These are phyloP conservation scores for Blastomussa wellsi DNA, from an alignment of 92 coral and sea anemone species.

Conservation along the genomic window DNA sequence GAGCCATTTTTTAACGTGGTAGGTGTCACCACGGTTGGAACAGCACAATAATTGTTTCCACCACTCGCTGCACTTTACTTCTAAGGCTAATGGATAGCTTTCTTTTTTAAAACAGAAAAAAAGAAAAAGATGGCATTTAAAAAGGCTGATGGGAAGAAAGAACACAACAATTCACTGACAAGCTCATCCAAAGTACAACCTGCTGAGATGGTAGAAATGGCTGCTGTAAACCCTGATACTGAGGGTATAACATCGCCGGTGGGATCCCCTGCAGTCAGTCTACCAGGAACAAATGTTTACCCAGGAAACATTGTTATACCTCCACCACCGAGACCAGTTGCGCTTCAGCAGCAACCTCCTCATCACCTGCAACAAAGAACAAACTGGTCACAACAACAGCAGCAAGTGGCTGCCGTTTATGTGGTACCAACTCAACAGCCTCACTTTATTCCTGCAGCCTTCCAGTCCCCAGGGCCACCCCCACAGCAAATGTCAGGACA, in stretches of 20 bases:
- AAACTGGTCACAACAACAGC: conserved; percentile 65
- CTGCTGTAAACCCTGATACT: conserved; percentile 80
- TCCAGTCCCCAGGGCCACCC: conserved; percentile 38
- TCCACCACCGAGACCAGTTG: conserved; percentile 36
- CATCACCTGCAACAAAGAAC: conserved; percentile 50
- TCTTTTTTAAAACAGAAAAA: conserved; percentile 45
- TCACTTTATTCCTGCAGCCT: conserved; percentile 38
- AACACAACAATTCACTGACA: conserved; percentile 52
- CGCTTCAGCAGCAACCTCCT: conserved; percentile 44
- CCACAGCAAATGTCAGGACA: conserved; percentile 64
- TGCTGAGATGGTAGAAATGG: conserved; percentile 60
- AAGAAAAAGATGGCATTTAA: conserved; percentile 65
- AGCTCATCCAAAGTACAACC: conserved; percentile 57
- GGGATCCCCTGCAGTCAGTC: conserved; percentile 33
- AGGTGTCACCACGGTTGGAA: no score
- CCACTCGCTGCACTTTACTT: no score
- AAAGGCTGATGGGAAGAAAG: conserved; percentile 66
- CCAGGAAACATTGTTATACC: conserved; percentile 37
- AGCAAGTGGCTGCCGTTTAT: conserved; percentile 43
- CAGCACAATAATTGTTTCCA: no score
- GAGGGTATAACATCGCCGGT: conserved; percentile 62
- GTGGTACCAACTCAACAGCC: conserved; percentile 51
- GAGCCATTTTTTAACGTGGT: no score
- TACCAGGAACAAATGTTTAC: conserved; percentile 13
- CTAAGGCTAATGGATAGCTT: not conserved